A percentile compares a stretch with the other conserved stretches of the same genome.
Evolutionary conservation across 2,797 vertebrate species (phyloP).

Genomic region (Zenarchopterus dispar): DNA sequence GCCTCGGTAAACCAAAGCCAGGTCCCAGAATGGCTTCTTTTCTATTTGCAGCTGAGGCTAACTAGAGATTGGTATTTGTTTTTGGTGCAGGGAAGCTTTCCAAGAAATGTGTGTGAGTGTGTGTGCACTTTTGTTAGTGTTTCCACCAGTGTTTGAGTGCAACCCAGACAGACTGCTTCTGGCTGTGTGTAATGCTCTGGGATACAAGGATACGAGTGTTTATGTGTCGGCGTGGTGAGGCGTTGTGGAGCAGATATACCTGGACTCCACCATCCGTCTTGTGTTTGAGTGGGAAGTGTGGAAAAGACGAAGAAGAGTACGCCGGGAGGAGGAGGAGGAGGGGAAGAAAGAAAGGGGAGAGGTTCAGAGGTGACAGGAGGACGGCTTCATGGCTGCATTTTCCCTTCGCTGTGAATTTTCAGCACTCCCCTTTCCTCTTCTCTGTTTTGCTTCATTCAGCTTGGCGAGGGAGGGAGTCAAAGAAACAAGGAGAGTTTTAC

Average conservation of each 20-base stretch:
- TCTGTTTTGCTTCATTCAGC: slow-evolving; percentile 73
- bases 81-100: slow-evolving; percentile 82
- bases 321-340: slow-evolving; percentile 35
- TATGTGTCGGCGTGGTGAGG: slow-evolving; percentile 14
- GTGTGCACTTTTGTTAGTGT: slow-evolving; percentile 52
- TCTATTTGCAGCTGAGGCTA: slow-evolving; percentile 77
- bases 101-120: slow-evolving; percentile 74
- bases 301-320: slow-evolving; percentile 27
- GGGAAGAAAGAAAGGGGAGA: slow-evolving; percentile 63
- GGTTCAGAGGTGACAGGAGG: slow-evolving; percentile 82
- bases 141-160: slow-evolving; percentile 57
- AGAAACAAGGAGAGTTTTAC: slow-evolving; percentile 68
- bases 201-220: slow-evolving; percentile 52
- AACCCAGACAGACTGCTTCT: slow-evolving; percentile 62
- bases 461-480: slow-evolving; percentile 69
- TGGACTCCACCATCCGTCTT: slow-evolving; percentile 67
- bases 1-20: slow-evolving; percentile 68
- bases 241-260: slow-evolving; percentile 61
- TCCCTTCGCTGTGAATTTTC: slow-evolving; percentile 74
- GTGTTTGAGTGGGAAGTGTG: slow-evolving; percentile 31
- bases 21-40: slow-evolving; percentile 73
- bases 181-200: slow-evolving; percentile 66
- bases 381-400: slow-evolving; percentile 80
- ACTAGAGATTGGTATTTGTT: slow-evolving; percentile 84
- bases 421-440: slow-evolving; percentile 68